phyloP scores from a whole-genome alignment of 2,797 vertebrate genomes.

The Carcharodon carcharias region DNA sequence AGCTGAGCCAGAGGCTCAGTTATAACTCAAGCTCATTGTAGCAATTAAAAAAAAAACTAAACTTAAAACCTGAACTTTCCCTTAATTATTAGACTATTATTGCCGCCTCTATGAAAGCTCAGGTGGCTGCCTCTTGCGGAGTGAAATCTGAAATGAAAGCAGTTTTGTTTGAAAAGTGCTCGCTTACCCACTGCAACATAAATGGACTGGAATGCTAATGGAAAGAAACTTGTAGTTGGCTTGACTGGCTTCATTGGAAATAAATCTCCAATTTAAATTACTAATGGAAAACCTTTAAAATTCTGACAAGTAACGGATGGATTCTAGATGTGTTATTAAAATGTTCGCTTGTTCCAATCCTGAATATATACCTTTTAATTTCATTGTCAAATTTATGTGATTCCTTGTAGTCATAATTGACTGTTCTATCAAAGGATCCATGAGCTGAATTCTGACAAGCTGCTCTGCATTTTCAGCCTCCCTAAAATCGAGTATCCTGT shows the following conservation, averaged over 20 bases:
- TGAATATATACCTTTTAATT: background rate
- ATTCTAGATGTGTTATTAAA: background rate
- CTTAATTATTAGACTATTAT: background rate
- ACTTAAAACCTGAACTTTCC: background rate
- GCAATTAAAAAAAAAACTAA: background rate
- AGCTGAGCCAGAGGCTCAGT: background rate
- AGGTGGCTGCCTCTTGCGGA: background rate
- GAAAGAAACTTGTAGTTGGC: background rate
- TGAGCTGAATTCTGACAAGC: slow-evolving; percentile 4
- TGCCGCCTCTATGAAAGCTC: background rate
- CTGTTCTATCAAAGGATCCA: background rate
- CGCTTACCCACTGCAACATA: background rate
- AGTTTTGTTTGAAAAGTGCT: background rate
- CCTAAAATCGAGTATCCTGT: background rate
- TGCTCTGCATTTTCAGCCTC: background rate
- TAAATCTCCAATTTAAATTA: slow-evolving; percentile 17
- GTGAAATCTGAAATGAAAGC: background rate
- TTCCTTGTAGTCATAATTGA: slow-evolving; percentile 16
- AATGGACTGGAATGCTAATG: background rate
- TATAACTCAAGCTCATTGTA: background rate
- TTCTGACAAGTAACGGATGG: slow-evolving; percentile 22
- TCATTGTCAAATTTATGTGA: slow-evolving; percentile 4
- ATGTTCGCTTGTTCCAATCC: background rate
- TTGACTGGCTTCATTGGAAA: background rate
- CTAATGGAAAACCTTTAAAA: slow-evolving; percentile 20